Evolutionary conservation across 2,113 vertebrate species (phyloP), one percentile per base, ranked within the genome.

Genomic region (Oryzias curvinotus): DNA sequence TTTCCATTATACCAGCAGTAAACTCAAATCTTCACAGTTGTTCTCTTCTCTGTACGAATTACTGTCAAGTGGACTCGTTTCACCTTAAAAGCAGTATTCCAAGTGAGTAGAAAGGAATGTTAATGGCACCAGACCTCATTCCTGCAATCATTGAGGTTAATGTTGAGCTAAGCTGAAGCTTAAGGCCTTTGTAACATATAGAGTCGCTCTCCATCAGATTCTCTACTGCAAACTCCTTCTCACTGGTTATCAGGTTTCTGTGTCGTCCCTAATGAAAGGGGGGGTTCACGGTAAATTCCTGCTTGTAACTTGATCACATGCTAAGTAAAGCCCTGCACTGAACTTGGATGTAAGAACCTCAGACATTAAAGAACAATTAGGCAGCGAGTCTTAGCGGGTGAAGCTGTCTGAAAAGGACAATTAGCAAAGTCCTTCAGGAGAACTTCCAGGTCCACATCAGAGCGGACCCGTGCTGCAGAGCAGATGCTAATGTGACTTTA

Each of bases 331-430:
- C 77, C 42, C 73, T 0, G 62, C 55, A 65, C 72, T 68, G 77
- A 79, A 60, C 70, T 71, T 80, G 78, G 84, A 90, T 86, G 88
- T 84, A 78, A 88, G 74, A 86, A 81, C 63, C 86, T 69, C 68
- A 81, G 88, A 89, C 89, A 90, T 89, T 91, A 88, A 86, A 83
- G 88, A 75, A 82, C 85, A 87, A 87, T 87, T 83, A 87, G 88
- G 85, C 80, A 58, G 72, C 66, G 57, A 60, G 68, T 84, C 73
- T 86, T 84, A 57, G n/a, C 44, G 70, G 70, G 77, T 64, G 71
- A 71, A 75, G 73, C 73, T 54, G 69, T 53, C 78, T 75, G 72
- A 78, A 77, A 73, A 64, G 57, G 70, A 56, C 75, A 80, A 78
- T 81, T 71, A 82, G 56, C 1, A 30, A 75, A 79, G 74, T 73